phyloP scores from a whole-genome alignment of 2,888 invertebrate genomes.

The Eugnorisma glareosa region DNA sequence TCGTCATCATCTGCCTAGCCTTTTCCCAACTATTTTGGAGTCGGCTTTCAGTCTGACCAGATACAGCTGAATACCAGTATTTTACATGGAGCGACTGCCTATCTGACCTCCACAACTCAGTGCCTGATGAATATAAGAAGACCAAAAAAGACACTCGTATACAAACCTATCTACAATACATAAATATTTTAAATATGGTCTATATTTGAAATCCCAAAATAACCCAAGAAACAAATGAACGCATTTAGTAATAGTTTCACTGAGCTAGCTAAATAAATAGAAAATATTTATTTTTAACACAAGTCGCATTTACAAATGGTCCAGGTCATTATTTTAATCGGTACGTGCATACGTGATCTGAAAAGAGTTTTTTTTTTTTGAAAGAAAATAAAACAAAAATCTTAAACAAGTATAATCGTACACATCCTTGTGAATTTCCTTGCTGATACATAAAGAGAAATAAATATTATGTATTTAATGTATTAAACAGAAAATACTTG shows the following conservation, averaged over 20 bases:
- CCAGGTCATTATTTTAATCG: constrained; percentile 8
- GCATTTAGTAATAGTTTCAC: not conserved
- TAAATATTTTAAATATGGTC: not conserved
- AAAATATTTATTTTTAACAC: not conserved
- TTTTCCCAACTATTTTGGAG: not conserved
- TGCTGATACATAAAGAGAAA: not conserved
- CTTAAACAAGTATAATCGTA: no score
- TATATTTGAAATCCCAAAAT: not conserved
- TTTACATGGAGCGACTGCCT: not conserved
- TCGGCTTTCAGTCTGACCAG: not conserved
- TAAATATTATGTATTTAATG: not conserved
- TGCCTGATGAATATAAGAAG: not conserved
- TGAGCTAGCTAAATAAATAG: not conserved
- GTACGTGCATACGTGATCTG: not conserved
- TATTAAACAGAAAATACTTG: not conserved
- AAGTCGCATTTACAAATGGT: not conserved
- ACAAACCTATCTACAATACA: not conserved
- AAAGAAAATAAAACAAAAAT: not conserved
- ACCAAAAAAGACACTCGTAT: not conserved
- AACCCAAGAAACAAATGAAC: not conserved
- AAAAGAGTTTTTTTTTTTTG: not conserved
- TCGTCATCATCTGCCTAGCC: not conserved
- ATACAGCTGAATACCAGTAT: not conserved
- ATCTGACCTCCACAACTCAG: not conserved
- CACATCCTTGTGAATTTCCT: not conserved